Conservation (phyloP, 2,888 invertebrate species). For the Linhomoeus sp. region DNA sequence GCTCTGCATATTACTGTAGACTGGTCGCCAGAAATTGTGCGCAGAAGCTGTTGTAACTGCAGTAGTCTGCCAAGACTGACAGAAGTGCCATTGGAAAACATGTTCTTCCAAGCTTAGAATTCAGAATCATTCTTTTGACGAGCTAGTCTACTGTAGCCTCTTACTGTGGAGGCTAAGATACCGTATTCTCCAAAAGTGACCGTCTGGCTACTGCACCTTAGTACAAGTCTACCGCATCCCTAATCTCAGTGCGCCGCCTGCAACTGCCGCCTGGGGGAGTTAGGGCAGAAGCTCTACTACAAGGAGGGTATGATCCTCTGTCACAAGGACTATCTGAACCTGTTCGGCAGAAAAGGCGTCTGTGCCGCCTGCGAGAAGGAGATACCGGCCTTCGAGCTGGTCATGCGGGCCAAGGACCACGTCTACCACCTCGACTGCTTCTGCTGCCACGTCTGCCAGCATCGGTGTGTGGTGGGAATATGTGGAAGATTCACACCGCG, state of each 20-base stretch:
- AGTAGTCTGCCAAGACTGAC: not conserved
- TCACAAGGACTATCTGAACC: constrained; percentile 64
- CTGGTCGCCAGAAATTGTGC: not conserved
- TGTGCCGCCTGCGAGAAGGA: constrained; percentile 78
- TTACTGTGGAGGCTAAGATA: no score
- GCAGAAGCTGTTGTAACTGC: not conserved
- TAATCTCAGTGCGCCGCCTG: constrained; percentile 53
- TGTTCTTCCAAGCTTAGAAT: no score
- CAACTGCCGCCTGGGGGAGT: constrained; percentile 75
- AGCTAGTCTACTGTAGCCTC: no score
- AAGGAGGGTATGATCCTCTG: constrained; percentile 75
- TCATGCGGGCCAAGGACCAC: constrained; percentile 74
- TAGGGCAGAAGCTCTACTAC: constrained; percentile 69
- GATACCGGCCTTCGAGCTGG: constrained; percentile 85
- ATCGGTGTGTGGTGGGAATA: constrained; percentile 47
- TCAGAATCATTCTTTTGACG: no score
- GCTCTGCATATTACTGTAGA: no score
- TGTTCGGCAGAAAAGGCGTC: constrained; percentile 70
- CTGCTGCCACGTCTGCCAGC: constrained; percentile 80
- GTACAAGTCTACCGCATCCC: not conserved
- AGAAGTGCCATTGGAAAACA: not conserved
- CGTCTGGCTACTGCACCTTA: no score
- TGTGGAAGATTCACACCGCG: no score
- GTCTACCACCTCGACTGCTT: constrained; percentile 85
- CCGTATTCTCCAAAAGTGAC: no score